These are phyloP conservation scores for Pampus argenteus DNA, from an alignment of 2,797 vertebrate genomes.

Conservation along the genomic window DNA sequence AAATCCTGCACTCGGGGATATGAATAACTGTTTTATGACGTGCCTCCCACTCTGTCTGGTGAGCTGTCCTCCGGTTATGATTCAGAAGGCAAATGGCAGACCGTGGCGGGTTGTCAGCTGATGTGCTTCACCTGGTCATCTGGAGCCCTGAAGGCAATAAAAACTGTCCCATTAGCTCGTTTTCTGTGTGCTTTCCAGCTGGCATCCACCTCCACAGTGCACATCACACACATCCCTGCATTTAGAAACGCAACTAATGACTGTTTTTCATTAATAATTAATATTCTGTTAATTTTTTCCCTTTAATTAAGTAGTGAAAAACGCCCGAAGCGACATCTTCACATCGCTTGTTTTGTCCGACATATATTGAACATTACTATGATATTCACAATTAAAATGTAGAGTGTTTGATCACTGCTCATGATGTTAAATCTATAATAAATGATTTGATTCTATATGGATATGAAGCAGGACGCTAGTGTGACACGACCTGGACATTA, in stretches of 20 bases:
- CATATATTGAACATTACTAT: neutral
- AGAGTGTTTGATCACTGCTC: neutral
- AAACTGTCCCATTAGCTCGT: constrained; percentile 16
- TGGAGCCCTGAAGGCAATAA: neutral
- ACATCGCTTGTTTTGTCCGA: neutral
- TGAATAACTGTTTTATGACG: neutral
- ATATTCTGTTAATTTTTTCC: too few species aligned
- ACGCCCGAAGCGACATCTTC: neutral
- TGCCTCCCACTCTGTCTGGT: constrained; percentile 21
- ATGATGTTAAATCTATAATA: neutral
- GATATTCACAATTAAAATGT: neutral
- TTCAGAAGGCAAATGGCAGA: constrained; percentile 3
- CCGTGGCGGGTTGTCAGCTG: constrained; percentile 7
- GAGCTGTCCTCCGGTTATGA: constrained; percentile 2
- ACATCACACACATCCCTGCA: neutral
- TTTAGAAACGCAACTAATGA: neutral
- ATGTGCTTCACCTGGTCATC: constrained; percentile 37
- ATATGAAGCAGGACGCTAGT: too few species aligned
- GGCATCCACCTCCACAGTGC: neutral
- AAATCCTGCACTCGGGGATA: neutral
- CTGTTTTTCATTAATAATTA: neutral
- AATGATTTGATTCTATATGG: too few species aligned
- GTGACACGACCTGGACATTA: too few species aligned
- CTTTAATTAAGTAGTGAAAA: too few species aligned
- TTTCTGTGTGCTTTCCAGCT: constrained; percentile 28